phyloP scores from a whole-genome alignment of 1,140 invertebrate genomes.

The Scaptodrosophila lebanonensis region DNA sequence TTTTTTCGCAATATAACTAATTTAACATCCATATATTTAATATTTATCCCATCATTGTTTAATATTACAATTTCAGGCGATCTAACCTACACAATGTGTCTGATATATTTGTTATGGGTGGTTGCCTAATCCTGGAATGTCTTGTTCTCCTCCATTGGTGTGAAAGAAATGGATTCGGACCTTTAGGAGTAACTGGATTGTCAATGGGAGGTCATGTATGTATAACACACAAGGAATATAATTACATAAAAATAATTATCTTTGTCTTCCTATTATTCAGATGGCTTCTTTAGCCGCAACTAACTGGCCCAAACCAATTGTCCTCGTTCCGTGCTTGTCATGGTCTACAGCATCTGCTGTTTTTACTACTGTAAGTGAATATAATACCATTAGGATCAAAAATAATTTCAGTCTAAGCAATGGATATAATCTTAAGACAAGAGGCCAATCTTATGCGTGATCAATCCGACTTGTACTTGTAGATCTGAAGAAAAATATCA shows the following conservation, averaged over 20 bases:
- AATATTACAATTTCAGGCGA: conserved; percentile 80
- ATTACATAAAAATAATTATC: not conserved
- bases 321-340: conserved; percentile 95
- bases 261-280: conserved; percentile 79
- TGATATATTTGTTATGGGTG: conserved; percentile 99
- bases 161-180: conserved; percentile 90
- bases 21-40: not conserved
- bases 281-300: conserved; percentile 98
- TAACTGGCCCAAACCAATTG: conserved; percentile 95
- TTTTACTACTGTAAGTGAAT: conserved; percentile 88
- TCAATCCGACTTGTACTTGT: too few relatives aligned
- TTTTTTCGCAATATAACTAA: not conserved
- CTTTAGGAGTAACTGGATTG: conserved; percentile 95
- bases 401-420: too few relatives aligned
- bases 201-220: conserved; percentile 99
- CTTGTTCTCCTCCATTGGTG: conserved; percentile 96
- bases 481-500: too few relatives aligned
- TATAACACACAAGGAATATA: conserved; percentile 33
- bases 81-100: conserved; percentile 96
- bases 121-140: conserved; percentile 95
- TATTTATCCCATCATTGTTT: not conserved
- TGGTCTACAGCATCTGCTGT: conserved; percentile 98
- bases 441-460: too few relatives aligned
- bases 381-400: too few relatives aligned
- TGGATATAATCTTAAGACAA: too few relatives aligned